Conservation (phyloP, 2,888 invertebrate species). For the Limnephilus lunatus region DNA sequence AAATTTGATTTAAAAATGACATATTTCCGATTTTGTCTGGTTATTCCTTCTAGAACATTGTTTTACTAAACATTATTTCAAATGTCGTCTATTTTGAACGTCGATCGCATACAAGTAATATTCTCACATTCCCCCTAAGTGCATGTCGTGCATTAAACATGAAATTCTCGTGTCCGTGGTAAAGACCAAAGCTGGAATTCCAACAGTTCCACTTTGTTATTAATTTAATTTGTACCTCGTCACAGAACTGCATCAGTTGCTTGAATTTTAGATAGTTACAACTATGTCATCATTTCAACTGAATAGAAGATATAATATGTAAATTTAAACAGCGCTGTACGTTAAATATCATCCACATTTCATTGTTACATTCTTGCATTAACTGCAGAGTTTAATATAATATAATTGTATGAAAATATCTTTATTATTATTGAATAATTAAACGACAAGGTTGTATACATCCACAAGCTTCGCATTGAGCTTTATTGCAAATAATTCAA, state of each 20-base stretch:
- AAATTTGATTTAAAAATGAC: no score
- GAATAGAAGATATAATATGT: background rate
- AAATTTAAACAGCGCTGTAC: background rate
- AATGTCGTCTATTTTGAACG: background rate
- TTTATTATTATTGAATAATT: no score
- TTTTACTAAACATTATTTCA: background rate
- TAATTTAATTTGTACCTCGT: slow-evolving; percentile 5
- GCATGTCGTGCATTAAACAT: background rate
- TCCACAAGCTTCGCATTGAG: background rate
- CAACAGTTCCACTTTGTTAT: slow-evolving; percentile 15
- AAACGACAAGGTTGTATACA: no score
- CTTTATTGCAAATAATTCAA: background rate
- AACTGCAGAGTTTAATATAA: background rate
- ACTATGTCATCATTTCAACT: background rate
- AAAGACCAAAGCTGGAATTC: background rate
- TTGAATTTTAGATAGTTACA: background rate
- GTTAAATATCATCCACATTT: background rate
- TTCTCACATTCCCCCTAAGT: background rate
- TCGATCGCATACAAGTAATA: background rate
- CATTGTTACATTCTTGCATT: background rate
- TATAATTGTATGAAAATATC: background rate
- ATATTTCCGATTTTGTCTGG: no score
- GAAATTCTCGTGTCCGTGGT: background rate
- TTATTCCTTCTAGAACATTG: no score
- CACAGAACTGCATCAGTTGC: background rate